Base-by-base conservation (phyloP, 2,888 invertebrate genomes). In the Sinhomidia bicolor region DNA sequence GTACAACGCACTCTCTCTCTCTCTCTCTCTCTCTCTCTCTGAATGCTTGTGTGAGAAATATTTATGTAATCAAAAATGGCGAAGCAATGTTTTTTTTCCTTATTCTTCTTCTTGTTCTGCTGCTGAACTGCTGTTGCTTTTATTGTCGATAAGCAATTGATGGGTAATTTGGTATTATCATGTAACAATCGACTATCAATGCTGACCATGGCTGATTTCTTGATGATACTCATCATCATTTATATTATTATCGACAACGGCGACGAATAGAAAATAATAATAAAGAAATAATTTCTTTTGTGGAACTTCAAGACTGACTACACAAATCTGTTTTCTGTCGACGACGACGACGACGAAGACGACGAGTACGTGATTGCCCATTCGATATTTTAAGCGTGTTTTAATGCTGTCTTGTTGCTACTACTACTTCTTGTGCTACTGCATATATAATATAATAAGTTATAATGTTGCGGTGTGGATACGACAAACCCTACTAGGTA, bases 161-260 rank as follows among this genome's bases (percentile, higher is more conserved):
- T 85, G 17, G 68, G 60, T 89, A 85, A 89, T 89, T 89, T 85
- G 44, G 85, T 89, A 89, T 87, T 87, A 87, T 87, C 82, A 74
- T 82, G 62, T 68, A 83, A 83, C 57, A 89, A 89, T 89, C 71
- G 80, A 89, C 60, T 71, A 79, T 85, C 57, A 89, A 84, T 88
- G 84, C 76, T 89, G 89, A 89, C 89, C 89, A 85, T 89, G 85
- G 76, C 85, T 85, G 89, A 89, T 89, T 81, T 81, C 80, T 82
- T 89, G 89, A 89, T 89, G 89, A 89, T 89, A 85, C 85, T n/a
- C n/a, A n/a, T 85, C 89, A 89, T 89, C 85, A 85, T 85, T 81
- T 74, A 51, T 84, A 74, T 74, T 80, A 85, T 81, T 85, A 89
- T 85, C 78, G 29, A 54, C 78, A 60, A 44, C 57, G 54, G 78